phyloP scores from a whole-genome alignment of 2,113 vertebrate genomes.

The Alexandromys fortis region DNA sequence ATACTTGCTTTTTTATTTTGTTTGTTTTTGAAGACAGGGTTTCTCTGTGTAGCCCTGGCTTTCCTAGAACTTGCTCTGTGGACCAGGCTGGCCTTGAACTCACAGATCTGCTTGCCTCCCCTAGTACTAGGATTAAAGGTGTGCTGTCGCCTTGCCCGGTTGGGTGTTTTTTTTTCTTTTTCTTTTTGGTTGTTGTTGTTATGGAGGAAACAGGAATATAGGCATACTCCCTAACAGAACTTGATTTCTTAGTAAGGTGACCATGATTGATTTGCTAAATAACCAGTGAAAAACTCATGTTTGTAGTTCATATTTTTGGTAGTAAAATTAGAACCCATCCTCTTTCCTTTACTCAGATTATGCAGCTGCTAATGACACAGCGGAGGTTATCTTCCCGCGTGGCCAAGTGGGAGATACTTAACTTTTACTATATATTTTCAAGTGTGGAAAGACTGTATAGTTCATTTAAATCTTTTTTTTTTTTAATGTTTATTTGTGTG shows the following conservation, averaged over 20 bases:
- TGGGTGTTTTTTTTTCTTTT: neutral
- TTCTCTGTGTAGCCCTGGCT: neutral
- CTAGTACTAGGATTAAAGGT: neutral
- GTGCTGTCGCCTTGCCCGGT: neutral
- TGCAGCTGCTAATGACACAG: conserved; percentile 15
- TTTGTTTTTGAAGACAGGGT: neutral
- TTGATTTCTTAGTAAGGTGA: conserved; percentile 35
- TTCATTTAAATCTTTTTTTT: conserved; percentile 24
- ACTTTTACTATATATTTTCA: conserved; percentile 52
- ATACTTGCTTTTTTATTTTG: neutral
- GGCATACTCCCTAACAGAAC: neutral
- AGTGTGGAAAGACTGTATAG: neutral
- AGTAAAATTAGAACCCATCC: conserved; percentile 43
- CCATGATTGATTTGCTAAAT: conserved; percentile 34
- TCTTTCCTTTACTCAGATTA: conserved; percentile 18
- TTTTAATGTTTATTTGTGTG: neutral
- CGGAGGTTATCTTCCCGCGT: neutral
- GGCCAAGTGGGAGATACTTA: neutral
- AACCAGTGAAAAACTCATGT: neutral
- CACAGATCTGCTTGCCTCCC: neutral
- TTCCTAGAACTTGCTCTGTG: neutral
- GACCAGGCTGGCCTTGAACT: neutral
- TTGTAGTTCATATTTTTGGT: conserved; percentile 48
- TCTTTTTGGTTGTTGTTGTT: neutral
- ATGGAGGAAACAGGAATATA: neutral